phyloP scores from a whole-genome alignment of 1,140 invertebrate genomes.

The Pectinophora gossypiella region DNA sequence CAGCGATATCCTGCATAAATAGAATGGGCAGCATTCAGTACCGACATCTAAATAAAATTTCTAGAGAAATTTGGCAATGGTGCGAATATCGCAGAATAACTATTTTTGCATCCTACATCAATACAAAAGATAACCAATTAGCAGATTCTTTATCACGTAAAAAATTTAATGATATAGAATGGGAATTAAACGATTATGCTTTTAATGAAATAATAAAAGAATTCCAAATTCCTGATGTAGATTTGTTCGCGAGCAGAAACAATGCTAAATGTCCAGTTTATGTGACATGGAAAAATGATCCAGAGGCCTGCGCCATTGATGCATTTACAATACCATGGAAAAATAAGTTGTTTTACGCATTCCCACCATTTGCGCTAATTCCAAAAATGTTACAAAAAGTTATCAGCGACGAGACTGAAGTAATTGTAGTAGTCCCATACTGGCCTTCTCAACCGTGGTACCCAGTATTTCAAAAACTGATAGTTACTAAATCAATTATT shows the following conservation, averaged over 20 bases:
- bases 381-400: constrained; percentile 1
- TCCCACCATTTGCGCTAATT: constrained; percentile 18
- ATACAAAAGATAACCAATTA: constrained; percentile 1
- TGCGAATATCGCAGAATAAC: constrained; percentile 4
- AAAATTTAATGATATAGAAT: constrained; percentile 1
- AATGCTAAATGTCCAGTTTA: constrained; percentile 6
- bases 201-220: constrained; percentile 4
- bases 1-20: constrained; percentile 28
- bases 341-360: constrained; percentile 7
- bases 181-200: neutral
- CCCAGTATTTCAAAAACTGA: constrained; percentile 19
- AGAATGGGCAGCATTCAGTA: constrained; percentile 6
- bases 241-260: constrained; percentile 1
- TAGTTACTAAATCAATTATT: neutral
- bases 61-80: constrained; percentile 7
- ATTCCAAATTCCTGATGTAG: neutral
- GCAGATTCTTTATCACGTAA: constrained; percentile 4
- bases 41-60: constrained; percentile 6
- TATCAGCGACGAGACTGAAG: constrained; percentile 13
- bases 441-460: constrained; percentile 29
- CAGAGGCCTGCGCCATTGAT: neutral
- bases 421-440: constrained; percentile 18
- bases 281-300: constrained; percentile 5
- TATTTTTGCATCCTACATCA: constrained; percentile 7
- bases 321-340: constrained; percentile 4